Evolutionary conservation across 2,113 vertebrate genomes (phyloP).

Genomic region (Labrus mixtus): DNA sequence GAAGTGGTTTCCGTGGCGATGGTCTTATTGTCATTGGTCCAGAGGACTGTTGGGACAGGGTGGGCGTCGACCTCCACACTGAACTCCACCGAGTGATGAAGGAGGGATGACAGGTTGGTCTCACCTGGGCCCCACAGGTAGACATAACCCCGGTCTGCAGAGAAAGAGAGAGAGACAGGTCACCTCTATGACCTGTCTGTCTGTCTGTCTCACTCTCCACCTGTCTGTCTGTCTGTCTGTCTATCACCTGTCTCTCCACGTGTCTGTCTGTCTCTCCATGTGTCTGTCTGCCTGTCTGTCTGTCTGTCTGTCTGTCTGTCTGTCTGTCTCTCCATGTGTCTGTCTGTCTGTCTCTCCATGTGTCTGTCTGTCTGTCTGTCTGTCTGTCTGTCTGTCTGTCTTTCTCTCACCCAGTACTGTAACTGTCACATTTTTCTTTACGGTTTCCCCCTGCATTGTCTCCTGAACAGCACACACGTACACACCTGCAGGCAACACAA

Average conservation of each 20-base stretch:
- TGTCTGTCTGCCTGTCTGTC: background rate
- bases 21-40: constrained; percentile 62
- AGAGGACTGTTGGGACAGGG: constrained; percentile 58
- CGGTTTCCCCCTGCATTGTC: constrained; percentile 73
- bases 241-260: too few species aligned
- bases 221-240: background rate
- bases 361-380: background rate
- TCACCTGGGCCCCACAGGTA: constrained; percentile 41
- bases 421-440: constrained; percentile 84
- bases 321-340: background rate
- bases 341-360: background rate
- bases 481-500: constrained; percentile 59
- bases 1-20: constrained; percentile 36
- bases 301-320: background rate
- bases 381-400: background rate
- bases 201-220: constrained; percentile 73
- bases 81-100: constrained; percentile 58
- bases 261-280: background rate
- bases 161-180: background rate
- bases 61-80: constrained; percentile 54
- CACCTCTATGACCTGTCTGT: too few species aligned
- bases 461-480: constrained; percentile 88
- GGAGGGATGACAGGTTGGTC: constrained; percentile 42
- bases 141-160: constrained; percentile 67
- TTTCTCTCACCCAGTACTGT: constrained; percentile 86